Evolutionary conservation across 2,888 invertebrate genomes (phyloP).

Genomic region (Leucophora obtusa): DNA sequence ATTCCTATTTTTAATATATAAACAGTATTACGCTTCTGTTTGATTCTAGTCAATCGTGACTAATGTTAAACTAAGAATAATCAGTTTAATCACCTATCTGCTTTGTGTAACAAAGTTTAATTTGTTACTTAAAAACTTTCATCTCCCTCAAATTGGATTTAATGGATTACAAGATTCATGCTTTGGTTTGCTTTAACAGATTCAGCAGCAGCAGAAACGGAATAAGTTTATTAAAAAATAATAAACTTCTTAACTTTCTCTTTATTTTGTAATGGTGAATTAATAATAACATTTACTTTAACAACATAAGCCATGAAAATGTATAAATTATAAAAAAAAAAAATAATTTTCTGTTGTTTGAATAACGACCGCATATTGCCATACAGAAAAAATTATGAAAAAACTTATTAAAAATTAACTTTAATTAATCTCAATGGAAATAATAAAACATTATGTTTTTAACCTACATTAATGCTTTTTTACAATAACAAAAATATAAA

Average conservation of each 20-base stretch:
- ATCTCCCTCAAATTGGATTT: background rate
- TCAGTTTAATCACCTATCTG: no score
- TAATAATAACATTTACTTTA: constrained; percentile 6
- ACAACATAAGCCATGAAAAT: constrained; percentile 1
- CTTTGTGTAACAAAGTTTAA: no score
- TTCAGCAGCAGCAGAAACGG: background rate
- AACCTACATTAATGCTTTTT: constrained; percentile 2
- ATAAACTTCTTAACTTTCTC: background rate
- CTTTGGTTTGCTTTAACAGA: background rate
- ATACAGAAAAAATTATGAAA: background rate
- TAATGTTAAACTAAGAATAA: no score
- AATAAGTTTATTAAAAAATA: background rate
- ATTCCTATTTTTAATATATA: no score
- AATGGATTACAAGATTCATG: background rate
- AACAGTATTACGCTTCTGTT: no score
- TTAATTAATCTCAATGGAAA: constrained; percentile 53
- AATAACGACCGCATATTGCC: background rate
- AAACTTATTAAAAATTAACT: constrained; percentile 47
- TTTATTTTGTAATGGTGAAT: background rate
- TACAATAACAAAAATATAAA: background rate
- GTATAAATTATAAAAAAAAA: background rate
- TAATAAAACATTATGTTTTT: constrained; percentile 25
- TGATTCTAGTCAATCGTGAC: no score
- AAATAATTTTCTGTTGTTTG: background rate
- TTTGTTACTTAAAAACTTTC: no score